A percentile compares a stretch with the other conserved stretches of the same genome.
Evolutionary conservation across 2,797 vertebrate genomes (phyloP).

Genomic region (Ptychobarbus kaznakovi): DNA sequence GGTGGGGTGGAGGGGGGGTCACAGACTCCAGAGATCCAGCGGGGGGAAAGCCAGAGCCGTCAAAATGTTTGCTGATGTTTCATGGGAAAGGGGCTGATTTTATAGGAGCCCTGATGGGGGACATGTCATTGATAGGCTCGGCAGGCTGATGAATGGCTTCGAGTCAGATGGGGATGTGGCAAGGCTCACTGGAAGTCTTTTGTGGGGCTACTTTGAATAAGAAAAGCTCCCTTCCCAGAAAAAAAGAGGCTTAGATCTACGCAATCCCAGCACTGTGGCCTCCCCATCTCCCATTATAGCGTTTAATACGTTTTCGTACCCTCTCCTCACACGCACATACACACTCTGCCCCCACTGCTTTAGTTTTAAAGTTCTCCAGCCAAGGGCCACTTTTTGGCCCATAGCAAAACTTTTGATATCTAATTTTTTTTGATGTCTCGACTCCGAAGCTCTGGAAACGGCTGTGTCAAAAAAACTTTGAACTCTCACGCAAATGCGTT

Average conservation of each 20-base stretch:
- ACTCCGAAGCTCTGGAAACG: conserved; percentile 24
- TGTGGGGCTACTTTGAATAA: conserved; percentile 99
- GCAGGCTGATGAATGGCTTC: conserved; percentile 99
- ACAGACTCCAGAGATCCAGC: conserved; percentile 90
- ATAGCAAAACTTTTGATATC: conserved; percentile 49
- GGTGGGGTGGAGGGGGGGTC: conserved; percentile 65
- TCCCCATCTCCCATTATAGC: conserved; percentile 94
- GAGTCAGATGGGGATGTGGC: conserved; percentile 99
- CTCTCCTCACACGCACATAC: conserved; percentile 72
- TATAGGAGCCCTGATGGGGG: conserved; percentile 99
- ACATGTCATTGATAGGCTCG: conserved; percentile 99
- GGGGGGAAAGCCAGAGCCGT: conserved; percentile 95
- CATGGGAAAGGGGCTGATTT: conserved; percentile 99
- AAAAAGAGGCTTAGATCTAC: conserved; percentile 97
- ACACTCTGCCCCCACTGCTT: conserved; percentile 66
- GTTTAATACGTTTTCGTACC: conserved; percentile 91
- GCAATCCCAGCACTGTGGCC: conserved; percentile 96
- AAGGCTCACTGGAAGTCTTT: conserved; percentile 99
- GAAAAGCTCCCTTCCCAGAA: conserved; percentile 95
- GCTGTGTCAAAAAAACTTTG: background rate
- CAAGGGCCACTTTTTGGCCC: conserved; percentile 74
- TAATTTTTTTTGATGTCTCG: conserved; percentile 46
- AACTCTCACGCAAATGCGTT: background rate
- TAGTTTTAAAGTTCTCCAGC: conserved; percentile 83
- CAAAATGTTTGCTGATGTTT: conserved; percentile 99